Base-by-base conservation (phyloP, 2,888 invertebrate species). In the Phytoseiulus persimilis region DNA sequence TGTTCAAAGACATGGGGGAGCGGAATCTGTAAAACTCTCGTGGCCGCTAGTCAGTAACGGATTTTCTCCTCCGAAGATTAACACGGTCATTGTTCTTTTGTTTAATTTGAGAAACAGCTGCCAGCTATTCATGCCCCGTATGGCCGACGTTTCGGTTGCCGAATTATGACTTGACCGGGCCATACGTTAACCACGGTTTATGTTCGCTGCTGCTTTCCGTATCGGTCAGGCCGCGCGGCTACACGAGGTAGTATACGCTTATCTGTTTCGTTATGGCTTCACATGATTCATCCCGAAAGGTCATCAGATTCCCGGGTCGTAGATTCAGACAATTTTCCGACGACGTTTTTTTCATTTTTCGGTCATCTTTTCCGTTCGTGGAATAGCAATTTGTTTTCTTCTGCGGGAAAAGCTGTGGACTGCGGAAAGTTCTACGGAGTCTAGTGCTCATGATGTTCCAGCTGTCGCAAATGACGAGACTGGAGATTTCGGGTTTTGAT, bases 11-110 rank as follows among this genome's bases (percentile, higher is more conserved):
- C 18, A 18, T 11, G 65, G 18, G 65, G 18, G 18, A 65, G 3
- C 3, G 9, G 9, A 11, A 65, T 65, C 65, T 65, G 65, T 65
- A 65, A 65, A 65, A 2, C 28, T 65, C 14, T 65, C 28, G 65
- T 28, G 65, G 65, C 65, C 39, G 39, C 9, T 2, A 65, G 28
- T 14, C 14, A 23, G 65, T 28, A 28, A 65, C 65, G 65, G 65
- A 65, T 65, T 65, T 65, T 65, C 65, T 6, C 5, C 65, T 65
- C 18, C 28, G 65, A 65, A 87, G 87, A 87, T 87, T 87, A 39
- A 87, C 87, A 32, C 33, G 31, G 87, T 45, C 87, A 87, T 87
- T 87, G 87, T 87, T 87, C 87, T 87, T 87, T 87, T 87, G 87
- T 87, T 87, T 65, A 65, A 65, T 65, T 65, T 65, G 28, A 14